Conservation (phyloP, 1,140 invertebrate species). For the Drosophila orena region DNA sequence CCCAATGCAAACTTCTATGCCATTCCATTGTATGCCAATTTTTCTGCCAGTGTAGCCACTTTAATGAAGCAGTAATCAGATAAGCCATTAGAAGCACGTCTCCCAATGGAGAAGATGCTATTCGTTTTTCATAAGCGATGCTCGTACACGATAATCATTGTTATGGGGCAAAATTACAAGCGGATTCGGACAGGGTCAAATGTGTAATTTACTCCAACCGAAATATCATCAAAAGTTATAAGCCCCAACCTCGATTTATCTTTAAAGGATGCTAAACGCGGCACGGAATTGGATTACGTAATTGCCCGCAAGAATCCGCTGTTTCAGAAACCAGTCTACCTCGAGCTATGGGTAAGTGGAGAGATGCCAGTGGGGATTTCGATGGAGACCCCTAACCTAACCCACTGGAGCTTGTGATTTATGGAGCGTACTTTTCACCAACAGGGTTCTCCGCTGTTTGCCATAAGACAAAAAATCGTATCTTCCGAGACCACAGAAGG, state of each 20-base stretch:
- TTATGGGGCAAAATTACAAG: conserved; percentile 47
- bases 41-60: conserved; percentile 14
- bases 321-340: conserved; percentile 90
- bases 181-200: conserved; percentile 42
- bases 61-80: conserved; percentile 48
- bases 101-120: conserved; percentile 39
- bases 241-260: conserved; percentile 62
- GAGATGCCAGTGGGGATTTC: background rate
- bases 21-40: background rate
- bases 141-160: conserved; percentile 50
- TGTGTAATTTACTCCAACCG: conserved; percentile 33
- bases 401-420: conserved; percentile 17
- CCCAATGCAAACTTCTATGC: background rate
- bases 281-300: conserved; percentile 92
- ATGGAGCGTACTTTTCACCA: background rate
- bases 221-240: conserved; percentile 33
- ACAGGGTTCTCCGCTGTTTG: conserved; percentile 89
- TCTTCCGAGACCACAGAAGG: conserved; percentile 90
- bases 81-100: conserved; percentile 49
- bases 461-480: conserved; percentile 91
- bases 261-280: conserved; percentile 90
- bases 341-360: conserved; percentile 89
- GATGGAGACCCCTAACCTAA: conserved; percentile 5
- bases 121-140: conserved; percentile 46
- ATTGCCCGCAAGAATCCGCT: conserved; percentile 91